Conservation (phyloP, 1,140 invertebrate genomes). For the Watersipora subatra region DNA sequence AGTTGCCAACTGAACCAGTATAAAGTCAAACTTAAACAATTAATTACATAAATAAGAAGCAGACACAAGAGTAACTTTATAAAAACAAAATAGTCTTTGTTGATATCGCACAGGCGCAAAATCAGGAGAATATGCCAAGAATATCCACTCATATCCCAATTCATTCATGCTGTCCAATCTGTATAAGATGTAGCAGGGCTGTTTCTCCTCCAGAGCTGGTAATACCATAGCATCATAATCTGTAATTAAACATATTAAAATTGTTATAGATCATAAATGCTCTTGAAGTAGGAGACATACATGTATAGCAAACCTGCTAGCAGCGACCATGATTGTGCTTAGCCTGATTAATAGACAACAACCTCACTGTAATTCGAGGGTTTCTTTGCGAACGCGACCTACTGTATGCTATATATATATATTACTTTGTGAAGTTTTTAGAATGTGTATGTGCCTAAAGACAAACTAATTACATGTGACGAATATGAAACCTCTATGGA, state of each 20-base stretch:
- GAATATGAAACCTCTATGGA: no score
- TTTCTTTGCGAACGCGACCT: no score
- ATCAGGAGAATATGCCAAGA: slow-evolving; percentile 89
- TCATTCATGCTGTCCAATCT: slow-evolving; percentile 66
- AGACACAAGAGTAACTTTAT: neutral
- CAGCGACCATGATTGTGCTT: neutral
- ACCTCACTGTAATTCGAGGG: no score
- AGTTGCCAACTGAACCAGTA: neutral
- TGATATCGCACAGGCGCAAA: slow-evolving; percentile 49
- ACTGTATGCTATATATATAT: no score
- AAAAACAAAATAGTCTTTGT: no score
- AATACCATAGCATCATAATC: slow-evolving; percentile 65
- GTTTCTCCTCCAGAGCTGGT: slow-evolving; percentile 63
- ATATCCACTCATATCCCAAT: slow-evolving; percentile 74
- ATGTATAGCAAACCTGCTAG: neutral
- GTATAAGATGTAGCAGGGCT: slow-evolving; percentile 86
- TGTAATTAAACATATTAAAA: slow-evolving; percentile 17
- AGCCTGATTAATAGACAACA: no score
- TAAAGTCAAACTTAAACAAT: neutral
- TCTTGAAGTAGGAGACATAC: neutral
- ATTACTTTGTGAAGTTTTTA: no score
- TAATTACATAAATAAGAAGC: neutral
- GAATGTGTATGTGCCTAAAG: no score
- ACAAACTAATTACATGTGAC: no score
- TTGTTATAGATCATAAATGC: slow-evolving; percentile 16